Base-by-base conservation (phyloP, 2,113 vertebrate species). In the Siniperca knerii region DNA sequence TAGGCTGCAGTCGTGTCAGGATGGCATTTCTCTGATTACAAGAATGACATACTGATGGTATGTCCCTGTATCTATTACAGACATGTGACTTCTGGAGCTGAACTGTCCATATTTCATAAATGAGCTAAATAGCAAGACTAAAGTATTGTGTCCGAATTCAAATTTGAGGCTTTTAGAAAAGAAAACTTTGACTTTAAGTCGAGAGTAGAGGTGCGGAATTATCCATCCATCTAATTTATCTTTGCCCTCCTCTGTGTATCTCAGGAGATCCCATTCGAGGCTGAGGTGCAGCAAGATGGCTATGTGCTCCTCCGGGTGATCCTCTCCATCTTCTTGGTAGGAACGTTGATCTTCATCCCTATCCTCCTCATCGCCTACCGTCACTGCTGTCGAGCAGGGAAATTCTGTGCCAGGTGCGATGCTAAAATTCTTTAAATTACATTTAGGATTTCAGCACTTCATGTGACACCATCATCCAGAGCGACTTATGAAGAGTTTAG, bases 301-400 rank as follows among this genome's bases (percentile, higher is more conserved):
- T 97, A 96, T 13, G 93, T 96, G 81, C 95, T 98, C 79, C 95
- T 98, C 68, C 92, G 98, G 75, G 97, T 98, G 84, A 96, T 99
- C 82, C 93, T 97, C 89, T 98, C 96, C 72, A 94, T 98, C 88
- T 96, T 99, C 84, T 94, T 98, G 1, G 97, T 97, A 4, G 98
- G 97, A 80, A 95, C 96, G 0, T 84, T 99, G 83, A 96, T 97
- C 72, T 95, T 97, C 83, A 91, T 98, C 74, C 96, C 97, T 0
- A 95, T 98, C 37, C 86, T 97, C 87, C 95, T 99, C 93, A 96
- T 99, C 79, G 80, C 96, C 86, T 99, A 96, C 88, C 96, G 95
- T 16, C 96, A 96, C 48, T 97, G 97, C 94, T 97, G 96, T 61
- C 95, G 96, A 77, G 96, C 95, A 3, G 96, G 95, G 21, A 95